Conservation (phyloP, 2,113 vertebrate species). For the Calyptommatus sinebrachiatus region DNA sequence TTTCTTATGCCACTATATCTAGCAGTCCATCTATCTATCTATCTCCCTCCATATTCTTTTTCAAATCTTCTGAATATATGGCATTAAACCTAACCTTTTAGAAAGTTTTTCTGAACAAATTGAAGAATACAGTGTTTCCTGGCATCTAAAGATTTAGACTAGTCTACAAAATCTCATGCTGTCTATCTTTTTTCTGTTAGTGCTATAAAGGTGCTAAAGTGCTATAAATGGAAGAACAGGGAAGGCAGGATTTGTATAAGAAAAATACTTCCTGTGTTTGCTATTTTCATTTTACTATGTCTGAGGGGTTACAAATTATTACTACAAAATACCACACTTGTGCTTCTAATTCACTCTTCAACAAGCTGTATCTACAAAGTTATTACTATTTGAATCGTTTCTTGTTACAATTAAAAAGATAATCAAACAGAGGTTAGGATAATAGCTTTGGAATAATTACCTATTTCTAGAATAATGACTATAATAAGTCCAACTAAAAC, state of each 20-base stretch:
- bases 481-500: neutral
- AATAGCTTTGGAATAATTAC: neutral
- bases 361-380: neutral
- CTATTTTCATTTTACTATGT: neutral
- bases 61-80: neutral
- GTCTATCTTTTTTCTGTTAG: too few relatives aligned
- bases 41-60: neutral
- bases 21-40: neutral
- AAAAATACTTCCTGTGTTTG: neutral
- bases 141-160: too few relatives aligned
- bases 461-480: neutral
- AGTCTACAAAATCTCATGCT: too few relatives aligned
- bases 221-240: neutral
- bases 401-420: neutral
- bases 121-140: too few relatives aligned
- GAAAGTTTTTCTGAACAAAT: neutral
- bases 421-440: neutral
- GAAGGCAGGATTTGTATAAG: neutral
- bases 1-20: neutral
- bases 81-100: neutral
- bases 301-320: neutral
- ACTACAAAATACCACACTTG: neutral
- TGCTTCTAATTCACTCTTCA: neutral
- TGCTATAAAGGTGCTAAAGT: too few relatives aligned
- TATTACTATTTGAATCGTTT: neutral